These are phyloP conservation scores for Gnathonemus longibarbis DNA, from an alignment of 2,113 vertebrate species.

Conservation along the genomic window DNA sequence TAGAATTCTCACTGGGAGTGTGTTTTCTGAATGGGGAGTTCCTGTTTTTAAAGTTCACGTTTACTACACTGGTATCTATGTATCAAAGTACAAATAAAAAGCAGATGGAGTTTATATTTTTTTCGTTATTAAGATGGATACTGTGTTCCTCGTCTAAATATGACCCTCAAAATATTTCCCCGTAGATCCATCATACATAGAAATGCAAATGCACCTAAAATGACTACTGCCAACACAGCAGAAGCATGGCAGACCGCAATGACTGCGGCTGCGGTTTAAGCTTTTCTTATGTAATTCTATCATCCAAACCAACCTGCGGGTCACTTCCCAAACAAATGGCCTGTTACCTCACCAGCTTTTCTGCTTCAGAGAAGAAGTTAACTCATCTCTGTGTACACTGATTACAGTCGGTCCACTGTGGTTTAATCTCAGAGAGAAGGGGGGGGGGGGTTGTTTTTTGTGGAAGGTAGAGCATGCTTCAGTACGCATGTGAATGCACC, in stretches of 20 bases:
- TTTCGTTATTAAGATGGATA: not conserved
- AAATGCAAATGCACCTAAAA: not conserved
- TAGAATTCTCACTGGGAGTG: not conserved
- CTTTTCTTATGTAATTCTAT: constrained; percentile 2
- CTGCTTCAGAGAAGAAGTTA: not conserved
- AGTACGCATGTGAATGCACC: not conserved
- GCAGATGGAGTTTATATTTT: not conserved
- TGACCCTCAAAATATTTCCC: not conserved
- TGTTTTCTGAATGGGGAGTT: not conserved
- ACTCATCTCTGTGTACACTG: not conserved
- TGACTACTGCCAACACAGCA: not conserved
- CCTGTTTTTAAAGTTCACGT: not conserved
- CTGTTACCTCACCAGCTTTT: not conserved
- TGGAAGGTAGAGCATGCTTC: not conserved
- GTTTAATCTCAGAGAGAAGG: not conserved
- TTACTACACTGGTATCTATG: not conserved
- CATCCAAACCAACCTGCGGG: not conserved
- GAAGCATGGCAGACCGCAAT: not conserved
- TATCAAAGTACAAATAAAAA: not conserved
- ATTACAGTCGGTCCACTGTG: not conserved
- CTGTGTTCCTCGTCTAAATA: not conserved
- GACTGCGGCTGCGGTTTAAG: not conserved
- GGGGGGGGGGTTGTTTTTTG: not conserved
- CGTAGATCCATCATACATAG: not conserved
- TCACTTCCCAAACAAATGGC: not conserved